Percentiles rank a stretch among this genome's conserved stretches.
phyloP scores from a whole-genome alignment of 2,113 vertebrate species.

The Thinocorus orbignyianus region DNA sequence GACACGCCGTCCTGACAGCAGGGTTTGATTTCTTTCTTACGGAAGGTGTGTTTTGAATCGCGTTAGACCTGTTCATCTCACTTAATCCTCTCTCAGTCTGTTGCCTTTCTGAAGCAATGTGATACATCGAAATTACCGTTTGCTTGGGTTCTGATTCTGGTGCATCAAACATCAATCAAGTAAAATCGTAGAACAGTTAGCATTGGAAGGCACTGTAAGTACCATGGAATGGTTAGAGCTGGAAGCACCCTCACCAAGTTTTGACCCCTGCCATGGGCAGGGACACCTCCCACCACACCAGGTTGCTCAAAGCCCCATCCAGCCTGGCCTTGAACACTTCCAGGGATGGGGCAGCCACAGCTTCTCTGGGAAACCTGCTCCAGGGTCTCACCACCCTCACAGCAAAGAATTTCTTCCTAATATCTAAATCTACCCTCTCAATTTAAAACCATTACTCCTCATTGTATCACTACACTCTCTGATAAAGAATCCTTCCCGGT shows the following conservation, averaged over 20 bases:
- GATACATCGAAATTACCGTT: not conserved
- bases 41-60: not conserved
- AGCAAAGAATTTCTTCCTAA: not conserved
- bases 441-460: not conserved
- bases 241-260: too few relatives aligned
- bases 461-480: not conserved
- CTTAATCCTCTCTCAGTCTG: not conserved
- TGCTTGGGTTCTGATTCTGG: not conserved
- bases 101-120: not conserved
- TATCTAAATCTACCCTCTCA: not conserved
- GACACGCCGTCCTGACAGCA: fast-evolving
- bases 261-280: not conserved
- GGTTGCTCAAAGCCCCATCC: not conserved
- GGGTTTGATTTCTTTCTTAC: fast-evolving
- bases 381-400: not conserved
- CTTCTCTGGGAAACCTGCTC: not conserved
- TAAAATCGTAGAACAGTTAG: not conserved
- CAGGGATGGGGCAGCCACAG: not conserved
- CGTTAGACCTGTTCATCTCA: not conserved
- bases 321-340: not conserved
- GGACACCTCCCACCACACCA: not conserved
- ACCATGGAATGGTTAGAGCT: too few relatives aligned
- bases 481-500: not conserved
- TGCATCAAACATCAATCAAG: not conserved
- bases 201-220: not conserved